phyloP scores from a whole-genome alignment of 2,113 vertebrate genomes.

The Vireo altiloquus region DNA sequence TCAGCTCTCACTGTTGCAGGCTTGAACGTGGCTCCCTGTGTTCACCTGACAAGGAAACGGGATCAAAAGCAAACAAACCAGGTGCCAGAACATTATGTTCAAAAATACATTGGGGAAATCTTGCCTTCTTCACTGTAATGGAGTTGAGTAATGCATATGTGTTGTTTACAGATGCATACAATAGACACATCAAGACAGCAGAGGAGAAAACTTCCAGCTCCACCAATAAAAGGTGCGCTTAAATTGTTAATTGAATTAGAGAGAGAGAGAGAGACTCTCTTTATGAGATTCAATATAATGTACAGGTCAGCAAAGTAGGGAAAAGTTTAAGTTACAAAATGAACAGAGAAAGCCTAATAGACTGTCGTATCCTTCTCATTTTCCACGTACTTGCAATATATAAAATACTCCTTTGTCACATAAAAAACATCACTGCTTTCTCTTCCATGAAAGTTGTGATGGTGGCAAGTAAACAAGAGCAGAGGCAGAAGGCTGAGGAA shows the following conservation, averaged over 20 bases:
- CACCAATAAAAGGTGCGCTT: constrained; percentile 83
- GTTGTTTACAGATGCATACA: constrained; percentile 84
- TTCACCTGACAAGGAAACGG: constrained; percentile 78
- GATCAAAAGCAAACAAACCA: constrained; percentile 73
- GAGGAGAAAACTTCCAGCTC: constrained; percentile 92
- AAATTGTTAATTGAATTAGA: not conserved
- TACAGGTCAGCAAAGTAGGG: not conserved
- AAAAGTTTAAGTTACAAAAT: not conserved
- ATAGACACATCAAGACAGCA: constrained; percentile 93
- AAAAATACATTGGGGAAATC: not conserved
- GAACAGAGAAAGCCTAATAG: not conserved
- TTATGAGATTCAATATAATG: not conserved
- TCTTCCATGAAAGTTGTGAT: not conserved
- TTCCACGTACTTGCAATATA: not conserved
- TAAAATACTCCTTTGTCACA: not conserved
- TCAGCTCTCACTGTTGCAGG: constrained; percentile 93
- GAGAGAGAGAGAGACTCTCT: not conserved
- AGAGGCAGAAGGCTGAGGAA: not conserved
- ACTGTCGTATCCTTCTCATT: not conserved
- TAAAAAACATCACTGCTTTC: not conserved
- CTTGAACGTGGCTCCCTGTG: constrained; percentile 88
- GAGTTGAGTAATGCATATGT: not conserved
- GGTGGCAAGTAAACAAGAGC: not conserved
- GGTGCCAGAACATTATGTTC: constrained; percentile 57
- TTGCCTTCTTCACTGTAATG: not conserved